phyloP scores from a whole-genome alignment of 2,888 invertebrate species.

The Leptarthrus brevirostris region DNA sequence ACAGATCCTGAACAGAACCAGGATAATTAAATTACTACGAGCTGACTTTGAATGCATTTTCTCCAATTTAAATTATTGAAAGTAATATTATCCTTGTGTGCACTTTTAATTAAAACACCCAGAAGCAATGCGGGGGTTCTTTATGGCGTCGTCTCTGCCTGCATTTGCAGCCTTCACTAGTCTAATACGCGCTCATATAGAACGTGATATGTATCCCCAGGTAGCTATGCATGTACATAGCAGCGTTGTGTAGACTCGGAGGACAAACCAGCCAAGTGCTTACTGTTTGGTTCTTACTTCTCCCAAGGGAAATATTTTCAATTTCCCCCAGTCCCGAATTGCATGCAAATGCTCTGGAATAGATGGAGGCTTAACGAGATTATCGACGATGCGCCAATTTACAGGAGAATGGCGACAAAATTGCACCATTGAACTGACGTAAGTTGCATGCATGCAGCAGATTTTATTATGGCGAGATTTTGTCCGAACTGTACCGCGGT shows the following conservation, averaged over 20 bases:
- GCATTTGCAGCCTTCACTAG: conserved; percentile 17
- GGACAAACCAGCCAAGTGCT: conserved; percentile 42
- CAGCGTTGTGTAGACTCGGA: neutral
- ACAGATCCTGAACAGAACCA: conserved; percentile 9
- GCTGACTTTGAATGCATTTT: conserved; percentile 35
- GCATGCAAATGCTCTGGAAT: conserved; percentile 40
- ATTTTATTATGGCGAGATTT: conserved; percentile 43
- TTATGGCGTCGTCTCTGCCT: conserved; percentile 37
- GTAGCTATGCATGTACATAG: conserved; percentile 34
- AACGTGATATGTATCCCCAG: conserved; percentile 33
- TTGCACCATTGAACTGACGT: conserved; percentile 51
- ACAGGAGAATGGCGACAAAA: conserved; percentile 53
- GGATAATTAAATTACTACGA: conserved; percentile 33
- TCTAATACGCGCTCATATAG: conserved; percentile 6
- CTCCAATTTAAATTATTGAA: conserved; percentile 46
- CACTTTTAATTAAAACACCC: conserved; percentile 53
- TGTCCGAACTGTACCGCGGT: neutral
- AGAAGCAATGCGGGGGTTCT: conserved; percentile 41
- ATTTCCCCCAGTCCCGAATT: conserved; percentile 48
- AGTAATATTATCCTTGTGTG: conserved; percentile 50
- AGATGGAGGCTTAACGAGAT: conserved; percentile 52
- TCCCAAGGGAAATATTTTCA: conserved; percentile 54
- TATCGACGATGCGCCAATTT: conserved; percentile 55
- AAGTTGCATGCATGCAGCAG: conserved; percentile 49
- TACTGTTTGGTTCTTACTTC: conserved; percentile 49